phyloP scores from a whole-genome alignment of 2,113 vertebrate genomes.

The Rhineura floridana region DNA sequence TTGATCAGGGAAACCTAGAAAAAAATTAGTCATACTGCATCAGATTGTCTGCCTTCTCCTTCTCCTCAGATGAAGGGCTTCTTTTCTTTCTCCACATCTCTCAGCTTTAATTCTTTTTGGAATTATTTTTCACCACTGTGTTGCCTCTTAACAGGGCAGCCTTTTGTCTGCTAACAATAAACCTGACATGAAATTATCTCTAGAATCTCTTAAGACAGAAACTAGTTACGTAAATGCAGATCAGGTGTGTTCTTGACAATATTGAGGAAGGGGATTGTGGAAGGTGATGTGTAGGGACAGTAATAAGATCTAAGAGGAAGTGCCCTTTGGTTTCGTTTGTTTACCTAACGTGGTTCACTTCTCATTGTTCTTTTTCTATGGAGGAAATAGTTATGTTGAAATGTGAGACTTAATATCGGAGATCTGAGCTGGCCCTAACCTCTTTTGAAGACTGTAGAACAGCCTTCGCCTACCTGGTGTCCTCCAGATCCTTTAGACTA shows the following conservation, averaged over 20 bases:
- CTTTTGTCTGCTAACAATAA: slow-evolving; percentile 34
- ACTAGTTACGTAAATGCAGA: slow-evolving; percentile 9
- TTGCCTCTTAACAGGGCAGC: not conserved
- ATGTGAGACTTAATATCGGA: not conserved
- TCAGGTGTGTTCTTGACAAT: slow-evolving; percentile 28
- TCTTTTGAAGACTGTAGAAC: not conserved
- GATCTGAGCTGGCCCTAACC: not conserved
- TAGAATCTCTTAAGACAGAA: slow-evolving; percentile 2
- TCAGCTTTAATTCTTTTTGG: slow-evolving; percentile 33
- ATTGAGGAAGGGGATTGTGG: slow-evolving; percentile 2
- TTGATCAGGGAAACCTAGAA: slow-evolving; percentile 34
- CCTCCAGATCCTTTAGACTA: too few relatives aligned
- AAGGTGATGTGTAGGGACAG: not conserved
- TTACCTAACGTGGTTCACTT: not conserved
- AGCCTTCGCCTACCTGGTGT: too few relatives aligned
- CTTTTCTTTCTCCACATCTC: slow-evolving; percentile 25
- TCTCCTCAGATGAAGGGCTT: slow-evolving; percentile 7
- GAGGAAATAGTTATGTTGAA: not conserved
- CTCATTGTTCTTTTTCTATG: accelerated
- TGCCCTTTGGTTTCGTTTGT: not conserved
- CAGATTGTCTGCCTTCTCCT: accelerated
- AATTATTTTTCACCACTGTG: slow-evolving; percentile 14
- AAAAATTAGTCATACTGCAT: slow-evolving; percentile 20
- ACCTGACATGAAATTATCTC: slow-evolving; percentile 11
- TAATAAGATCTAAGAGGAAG: not conserved